Evolutionary conservation across 2,888 invertebrate species (phyloP).

Genomic region (Buathra laborator): DNA sequence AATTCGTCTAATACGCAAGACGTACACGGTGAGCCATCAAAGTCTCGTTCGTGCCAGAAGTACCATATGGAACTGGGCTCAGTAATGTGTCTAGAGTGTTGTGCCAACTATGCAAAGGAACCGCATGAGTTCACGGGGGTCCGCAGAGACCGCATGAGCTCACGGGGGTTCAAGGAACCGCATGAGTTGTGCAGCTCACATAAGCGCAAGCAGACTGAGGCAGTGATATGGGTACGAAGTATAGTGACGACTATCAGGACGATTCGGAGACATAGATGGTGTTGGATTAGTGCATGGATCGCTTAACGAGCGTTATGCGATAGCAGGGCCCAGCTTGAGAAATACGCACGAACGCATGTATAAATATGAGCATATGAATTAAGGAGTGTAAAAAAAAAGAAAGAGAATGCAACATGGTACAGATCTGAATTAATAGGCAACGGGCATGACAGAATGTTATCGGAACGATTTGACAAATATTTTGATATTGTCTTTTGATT

Average conservation of each 20-base stretch:
- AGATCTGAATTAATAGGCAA: background rate
- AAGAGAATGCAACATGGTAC: background rate
- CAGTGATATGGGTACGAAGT: background rate
- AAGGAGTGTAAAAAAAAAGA: background rate
- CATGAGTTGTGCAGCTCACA: background rate
- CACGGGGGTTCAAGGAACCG: background rate
- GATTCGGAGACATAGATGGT: conserved; percentile 3
- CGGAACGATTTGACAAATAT: background rate
- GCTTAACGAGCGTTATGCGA: conserved; percentile 2
- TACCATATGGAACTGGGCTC: background rate
- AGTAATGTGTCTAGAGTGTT: background rate
- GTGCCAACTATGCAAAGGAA: background rate
- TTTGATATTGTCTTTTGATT: conserved; percentile 19
- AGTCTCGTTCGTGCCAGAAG: background rate
- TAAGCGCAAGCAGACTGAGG: background rate
- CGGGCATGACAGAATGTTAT: background rate
- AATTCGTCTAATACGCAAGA: background rate
- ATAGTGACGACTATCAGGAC: background rate
- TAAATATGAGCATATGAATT: background rate
- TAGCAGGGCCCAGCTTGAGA: background rate
- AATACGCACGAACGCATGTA: background rate
- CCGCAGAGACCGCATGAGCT: background rate
- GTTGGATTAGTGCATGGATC: background rate
- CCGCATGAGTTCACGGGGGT: conserved; percentile 2
- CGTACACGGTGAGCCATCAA: background rate